phyloP scores from a whole-genome alignment of 2,888 invertebrate genomes.

The Cerceris rybyensis region DNA sequence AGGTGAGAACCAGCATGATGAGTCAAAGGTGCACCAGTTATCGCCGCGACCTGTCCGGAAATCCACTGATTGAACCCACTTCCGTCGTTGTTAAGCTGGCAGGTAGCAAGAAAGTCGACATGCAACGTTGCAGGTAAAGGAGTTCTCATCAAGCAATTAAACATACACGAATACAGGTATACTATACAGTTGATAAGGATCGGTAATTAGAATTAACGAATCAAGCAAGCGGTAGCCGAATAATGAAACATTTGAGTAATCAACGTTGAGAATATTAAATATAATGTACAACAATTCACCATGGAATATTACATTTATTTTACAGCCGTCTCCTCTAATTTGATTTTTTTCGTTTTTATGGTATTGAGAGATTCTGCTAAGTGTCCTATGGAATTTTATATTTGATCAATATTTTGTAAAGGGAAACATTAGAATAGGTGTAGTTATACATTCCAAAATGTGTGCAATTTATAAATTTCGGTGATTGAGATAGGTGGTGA shows the following conservation, averaged over 20 bases:
- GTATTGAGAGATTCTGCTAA: too few relatives aligned
- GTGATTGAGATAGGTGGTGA: too few relatives aligned
- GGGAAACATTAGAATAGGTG: too few relatives aligned
- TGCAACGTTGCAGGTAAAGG: slow-evolving; percentile 59
- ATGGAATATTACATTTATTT: too few relatives aligned
- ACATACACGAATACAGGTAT: not conserved
- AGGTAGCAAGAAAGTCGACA: slow-evolving; percentile 56
- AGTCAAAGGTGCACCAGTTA: slow-evolving; percentile 79
- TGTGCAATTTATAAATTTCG: too few relatives aligned
- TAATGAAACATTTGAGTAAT: not conserved
- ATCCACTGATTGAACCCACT: slow-evolving; percentile 67
- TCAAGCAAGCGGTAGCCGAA: not conserved
- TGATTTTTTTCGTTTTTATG: too few relatives aligned
- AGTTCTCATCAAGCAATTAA: slow-evolving; percentile 26
- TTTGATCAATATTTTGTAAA: too few relatives aligned
- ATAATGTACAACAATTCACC: too few relatives aligned
- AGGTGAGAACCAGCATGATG: slow-evolving; percentile 71
- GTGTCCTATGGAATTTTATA: too few relatives aligned
- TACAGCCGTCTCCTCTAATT: too few relatives aligned
- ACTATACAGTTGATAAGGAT: not conserved
- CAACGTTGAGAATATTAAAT: not conserved
- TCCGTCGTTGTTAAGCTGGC: slow-evolving; percentile 58
- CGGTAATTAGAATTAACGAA: not conserved
- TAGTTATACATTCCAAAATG: too few relatives aligned
- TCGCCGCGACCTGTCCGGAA: slow-evolving; percentile 80